Conservation (phyloP, 2,113 vertebrate species). For the Sminthopsis crassicaudata region DNA sequence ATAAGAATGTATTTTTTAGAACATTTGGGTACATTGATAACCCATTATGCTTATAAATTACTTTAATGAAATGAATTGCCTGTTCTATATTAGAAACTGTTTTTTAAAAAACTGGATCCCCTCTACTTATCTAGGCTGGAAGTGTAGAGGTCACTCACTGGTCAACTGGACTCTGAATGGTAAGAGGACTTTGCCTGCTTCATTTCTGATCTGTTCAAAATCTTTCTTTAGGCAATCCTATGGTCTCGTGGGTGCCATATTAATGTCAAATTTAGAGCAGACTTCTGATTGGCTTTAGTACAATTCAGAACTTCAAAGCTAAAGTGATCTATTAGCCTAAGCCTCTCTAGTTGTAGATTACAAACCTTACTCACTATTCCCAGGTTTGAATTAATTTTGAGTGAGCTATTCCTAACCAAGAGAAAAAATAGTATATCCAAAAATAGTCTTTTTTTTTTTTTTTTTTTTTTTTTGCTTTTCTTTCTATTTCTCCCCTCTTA, state of each 20-base stretch:
- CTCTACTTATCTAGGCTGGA: neutral
- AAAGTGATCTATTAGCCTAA: neutral
- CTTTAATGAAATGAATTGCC: neutral
- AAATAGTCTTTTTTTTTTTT: neutral
- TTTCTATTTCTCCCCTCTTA: neutral
- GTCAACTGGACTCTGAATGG: neutral
- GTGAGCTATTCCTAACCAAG: neutral
- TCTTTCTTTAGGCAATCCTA: neutral
- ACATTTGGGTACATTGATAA: neutral
- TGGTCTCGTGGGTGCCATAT: neutral
- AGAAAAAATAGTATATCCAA: slow-evolving; percentile 16
- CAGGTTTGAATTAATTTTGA: neutral
- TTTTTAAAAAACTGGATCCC: neutral
- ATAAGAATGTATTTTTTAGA: neutral
- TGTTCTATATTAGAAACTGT: neutral
- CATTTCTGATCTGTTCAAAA: neutral
- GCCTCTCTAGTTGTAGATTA: neutral
- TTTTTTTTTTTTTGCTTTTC: neutral
- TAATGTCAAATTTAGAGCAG: neutral
- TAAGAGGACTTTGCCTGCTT: neutral
- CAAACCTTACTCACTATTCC: neutral
- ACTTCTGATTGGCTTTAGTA: neutral
- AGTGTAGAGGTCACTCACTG: neutral
- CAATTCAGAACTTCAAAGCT: neutral
- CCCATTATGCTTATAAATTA: neutral